A percentile compares a stretch with the other conserved stretches of the same genome.
Evolutionary conservation across 1,140 invertebrate species (phyloP).

Genomic region (Drosophila dunni): DNA sequence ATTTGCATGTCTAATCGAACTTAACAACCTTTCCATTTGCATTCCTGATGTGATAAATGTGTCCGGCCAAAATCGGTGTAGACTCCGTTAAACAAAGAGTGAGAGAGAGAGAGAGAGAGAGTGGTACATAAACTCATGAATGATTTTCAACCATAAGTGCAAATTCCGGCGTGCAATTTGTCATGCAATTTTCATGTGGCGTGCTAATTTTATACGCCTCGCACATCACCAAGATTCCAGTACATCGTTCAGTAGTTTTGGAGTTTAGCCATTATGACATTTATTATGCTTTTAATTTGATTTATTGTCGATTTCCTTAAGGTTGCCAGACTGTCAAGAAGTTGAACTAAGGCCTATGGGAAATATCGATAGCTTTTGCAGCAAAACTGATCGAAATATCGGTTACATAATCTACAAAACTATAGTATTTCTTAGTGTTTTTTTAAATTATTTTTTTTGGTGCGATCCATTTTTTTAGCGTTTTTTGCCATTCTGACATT

Average conservation of each 20-base stretch:
- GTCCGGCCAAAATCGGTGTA: not conserved
- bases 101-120: slow-evolving; percentile 12
- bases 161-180: slow-evolving; percentile 65
- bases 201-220: slow-evolving; percentile 26
- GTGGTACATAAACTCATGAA: slow-evolving; percentile 48
- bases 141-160: slow-evolving; percentile 68
- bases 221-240: slow-evolving; percentile 1
- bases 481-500: not conserved
- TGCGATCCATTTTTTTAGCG: no score
- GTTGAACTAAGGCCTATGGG: no score
- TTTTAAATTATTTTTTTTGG: no score
- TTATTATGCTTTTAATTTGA: not conserved
- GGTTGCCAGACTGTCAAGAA: no score
- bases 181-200: slow-evolving; percentile 67
- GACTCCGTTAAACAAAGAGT: no score
- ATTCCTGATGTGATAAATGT: slow-evolving; percentile 58
- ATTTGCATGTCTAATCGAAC: slow-evolving; percentile 78
- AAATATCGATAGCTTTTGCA: no score
- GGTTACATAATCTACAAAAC: no score
- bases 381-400: no score
- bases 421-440: no score
- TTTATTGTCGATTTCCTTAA: no score
- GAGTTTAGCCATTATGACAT: not conserved
- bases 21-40: slow-evolving; percentile 63
- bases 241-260: not conserved